Percentiles rank a stretch among this genome's conserved stretches.
phyloP scores from a whole-genome alignment of 2,113 vertebrate genomes.

The Progne subis region DNA sequence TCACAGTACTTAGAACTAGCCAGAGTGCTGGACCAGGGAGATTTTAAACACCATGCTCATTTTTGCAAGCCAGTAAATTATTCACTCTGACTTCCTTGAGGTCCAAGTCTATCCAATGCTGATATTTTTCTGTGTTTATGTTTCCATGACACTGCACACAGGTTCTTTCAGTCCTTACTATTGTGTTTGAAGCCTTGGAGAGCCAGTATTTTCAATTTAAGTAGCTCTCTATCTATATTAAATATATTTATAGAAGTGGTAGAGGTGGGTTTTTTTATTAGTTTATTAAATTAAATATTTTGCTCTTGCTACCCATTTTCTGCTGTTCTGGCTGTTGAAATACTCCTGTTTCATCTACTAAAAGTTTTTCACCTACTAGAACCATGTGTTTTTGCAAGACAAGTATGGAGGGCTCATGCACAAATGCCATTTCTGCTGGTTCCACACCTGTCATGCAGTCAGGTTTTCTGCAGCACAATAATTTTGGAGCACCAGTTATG shows the following conservation, averaged over 20 bases:
- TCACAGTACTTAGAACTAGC: neutral
- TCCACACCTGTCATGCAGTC: neutral
- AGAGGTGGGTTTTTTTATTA: neutral
- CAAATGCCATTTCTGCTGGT: neutral
- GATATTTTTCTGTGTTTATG: neutral
- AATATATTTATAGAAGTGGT: neutral
- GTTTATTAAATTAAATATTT: neutral
- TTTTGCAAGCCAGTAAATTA: neutral
- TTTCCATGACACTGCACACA: neutral
- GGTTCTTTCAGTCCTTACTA: neutral
- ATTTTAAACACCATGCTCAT: neutral
- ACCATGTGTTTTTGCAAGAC: neutral
- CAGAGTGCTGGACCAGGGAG: neutral
- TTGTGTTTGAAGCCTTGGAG: neutral
- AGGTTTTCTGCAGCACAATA: neutral
- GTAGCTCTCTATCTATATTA: neutral
- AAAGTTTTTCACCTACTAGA: neutral
- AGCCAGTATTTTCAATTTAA: neutral
- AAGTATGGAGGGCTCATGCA: neutral
- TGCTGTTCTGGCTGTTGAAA: neutral
- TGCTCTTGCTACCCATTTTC: neutral
- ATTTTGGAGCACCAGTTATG: neutral
- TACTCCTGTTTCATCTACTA: neutral
- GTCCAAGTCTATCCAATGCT: neutral
- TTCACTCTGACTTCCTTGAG: neutral